Base-by-base conservation (phyloP, 1,140 invertebrate species). In the Polypedilum vanderplanki region DNA sequence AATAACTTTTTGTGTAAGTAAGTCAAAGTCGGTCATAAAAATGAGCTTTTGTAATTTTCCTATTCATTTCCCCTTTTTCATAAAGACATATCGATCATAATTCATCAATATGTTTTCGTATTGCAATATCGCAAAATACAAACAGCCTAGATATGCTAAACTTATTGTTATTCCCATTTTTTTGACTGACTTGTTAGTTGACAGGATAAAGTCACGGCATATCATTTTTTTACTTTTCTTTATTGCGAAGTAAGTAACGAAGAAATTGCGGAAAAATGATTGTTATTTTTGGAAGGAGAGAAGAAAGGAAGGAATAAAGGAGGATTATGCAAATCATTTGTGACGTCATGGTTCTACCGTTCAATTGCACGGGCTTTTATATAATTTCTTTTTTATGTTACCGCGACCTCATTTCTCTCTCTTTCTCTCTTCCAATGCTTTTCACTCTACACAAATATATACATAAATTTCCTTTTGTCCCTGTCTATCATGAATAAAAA, bases 291-390 rank as follows among this genome's bases (percentile, higher is more conserved):
- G 24, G 24, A 33, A 33, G 5, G 24, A 33, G 24, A 33, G 24
- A 33, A 33, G 5, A 33, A 33, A 33, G 24, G 24, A 33, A 33
- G 24, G 24, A 33, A 70, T 18, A 70, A 22, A 70, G 8, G 20
- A 70, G 65, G 65, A 18, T 70, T 70, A 70, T 70, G 65, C 65
- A 70, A 70, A 70, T 70, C 65, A 70, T 22, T 70, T 70, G 65
- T 70, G 65, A 70, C 65, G 65, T 70, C 65, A 70, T 70, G 3
- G 65, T 70, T 70, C 18, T 18, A 70, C 20, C 17, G 65, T 70
- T 70, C 65, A 70, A 70, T 70, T 70, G 65, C 65, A 70, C 18
- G 65, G n/a, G 46, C 12, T n/a, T 57, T 33, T 57, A 57, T 57
- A 57, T 57, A 57, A 57, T 46, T 46, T 46, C n/a, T 57, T 57